A percentile compares a stretch with the other conserved stretches of the same genome.
These are phyloP conservation scores for Oenanthe melanoleuca DNA, from an alignment of 2,113 vertebrate species.

Conservation along the genomic window DNA sequence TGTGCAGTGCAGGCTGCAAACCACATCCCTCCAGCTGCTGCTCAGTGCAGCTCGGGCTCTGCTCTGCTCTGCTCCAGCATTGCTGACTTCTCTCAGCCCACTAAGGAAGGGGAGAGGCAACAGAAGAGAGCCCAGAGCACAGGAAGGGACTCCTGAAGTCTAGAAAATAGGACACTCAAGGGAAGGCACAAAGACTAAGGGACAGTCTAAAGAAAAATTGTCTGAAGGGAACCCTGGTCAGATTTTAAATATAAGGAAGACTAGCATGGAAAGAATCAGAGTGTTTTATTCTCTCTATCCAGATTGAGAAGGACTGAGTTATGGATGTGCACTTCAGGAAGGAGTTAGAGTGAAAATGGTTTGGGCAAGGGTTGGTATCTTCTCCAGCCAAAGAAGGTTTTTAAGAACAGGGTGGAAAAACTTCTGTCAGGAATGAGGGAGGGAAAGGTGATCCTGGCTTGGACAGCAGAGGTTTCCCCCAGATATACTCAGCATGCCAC, in stretches of 20 bases:
- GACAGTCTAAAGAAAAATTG: neutral
- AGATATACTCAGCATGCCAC: neutral
- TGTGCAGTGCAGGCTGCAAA: neutral
- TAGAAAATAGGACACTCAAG: neutral
- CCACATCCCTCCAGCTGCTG: neutral
- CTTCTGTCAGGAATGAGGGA: neutral
- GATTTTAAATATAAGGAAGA: neutral
- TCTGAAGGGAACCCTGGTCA: neutral
- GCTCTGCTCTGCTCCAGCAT: neutral
- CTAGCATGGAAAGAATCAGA: neutral
- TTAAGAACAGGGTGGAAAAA: neutral
- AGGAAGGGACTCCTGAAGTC: neutral
- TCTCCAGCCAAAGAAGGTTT: neutral
- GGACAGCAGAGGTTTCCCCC: neutral
- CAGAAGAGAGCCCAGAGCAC: neutral
- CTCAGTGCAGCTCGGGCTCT: rapidly evolving
- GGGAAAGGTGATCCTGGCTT: neutral
- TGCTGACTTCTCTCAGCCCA: neutral
- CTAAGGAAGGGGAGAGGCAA: neutral
- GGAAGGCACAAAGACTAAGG: neutral
- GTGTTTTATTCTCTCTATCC: neutral
- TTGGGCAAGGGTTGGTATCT: neutral
- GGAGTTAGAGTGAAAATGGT: neutral
- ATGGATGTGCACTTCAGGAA: neutral
- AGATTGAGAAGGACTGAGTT: neutral